Evolutionary conservation across 2,113 vertebrate genomes (phyloP), one percentile per base, ranked within the genome.

Genomic region (Octodon degus): DNA sequence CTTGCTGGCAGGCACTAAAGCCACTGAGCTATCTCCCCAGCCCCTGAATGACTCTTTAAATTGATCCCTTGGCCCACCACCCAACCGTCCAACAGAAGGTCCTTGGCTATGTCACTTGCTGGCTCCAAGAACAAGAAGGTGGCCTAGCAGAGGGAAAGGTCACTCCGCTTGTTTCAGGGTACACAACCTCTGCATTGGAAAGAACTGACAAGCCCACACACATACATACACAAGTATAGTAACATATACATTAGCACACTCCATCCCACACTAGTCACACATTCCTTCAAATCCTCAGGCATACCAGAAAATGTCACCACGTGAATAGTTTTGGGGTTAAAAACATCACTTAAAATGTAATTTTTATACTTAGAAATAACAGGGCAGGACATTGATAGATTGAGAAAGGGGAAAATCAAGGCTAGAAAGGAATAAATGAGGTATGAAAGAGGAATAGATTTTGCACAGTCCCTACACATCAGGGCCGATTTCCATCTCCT

Each of bases 341-440:
- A 25, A 83, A 47, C 37, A 62, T 90, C 80, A 86, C 85, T 30
- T 93, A 68, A 67, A 89, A 72, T 17, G 4, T 19, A 80, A 84
- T 74, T 67, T 72, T 74, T 77, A 86, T 50, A 72, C 27, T 60
- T 63, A 10, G 34, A 82, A 62, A 77, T 32, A 91, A 77, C 1
- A 77, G 4, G 53, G 1, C 81, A 50, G 80, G 50, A 60, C 17
- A 91, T 1, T n/a, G 25, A 50, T 16, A 80, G 16, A n/a, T 72
- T 96, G 68, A 63, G 2, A 77, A 89, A 37, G 87, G 34, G 27
- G 25, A 90, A 95, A 89, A 65, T 85, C 30, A 55, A 77, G 34
- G 25, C 76, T 4, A 82, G 47, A 82, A 76, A 40, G 65, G 37
- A 91, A 3, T 67, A 25, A 68, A 92, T 60, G 17, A 37, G 1